Percentiles rank a stretch among this genome's conserved stretches.
These are phyloP conservation scores for Otus sunia DNA, from an alignment of 2,113 vertebrate genomes.

Conservation along the genomic window DNA sequence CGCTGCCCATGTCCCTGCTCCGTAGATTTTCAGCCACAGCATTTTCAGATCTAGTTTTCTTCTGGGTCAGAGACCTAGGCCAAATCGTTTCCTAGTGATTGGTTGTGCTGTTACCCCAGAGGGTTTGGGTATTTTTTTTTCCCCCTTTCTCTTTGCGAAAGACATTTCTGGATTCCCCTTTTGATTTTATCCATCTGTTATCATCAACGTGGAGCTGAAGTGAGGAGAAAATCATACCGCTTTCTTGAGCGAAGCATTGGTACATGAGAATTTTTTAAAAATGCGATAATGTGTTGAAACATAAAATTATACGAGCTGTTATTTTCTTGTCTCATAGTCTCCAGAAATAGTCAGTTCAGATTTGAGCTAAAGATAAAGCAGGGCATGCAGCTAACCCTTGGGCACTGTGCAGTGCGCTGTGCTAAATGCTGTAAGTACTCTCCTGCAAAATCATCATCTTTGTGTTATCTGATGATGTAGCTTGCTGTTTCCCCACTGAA, in stretches of 20 bases:
- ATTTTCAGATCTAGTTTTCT: not conserved
- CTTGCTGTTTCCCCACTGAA: not conserved
- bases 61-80: not conserved
- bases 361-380: not conserved
- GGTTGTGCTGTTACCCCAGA: not conserved
- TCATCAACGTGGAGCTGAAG: not conserved
- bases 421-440: not conserved
- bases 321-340: not conserved
- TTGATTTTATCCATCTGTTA: constrained; percentile 46
- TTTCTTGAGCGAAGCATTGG: not conserved
- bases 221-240: not conserved
- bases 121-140: not conserved
- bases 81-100: not conserved
- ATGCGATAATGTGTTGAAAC: not conserved
- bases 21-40: not conserved
- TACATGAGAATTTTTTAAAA: not conserved
- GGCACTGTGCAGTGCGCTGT: not conserved
- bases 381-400: not conserved
- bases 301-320: not conserved
- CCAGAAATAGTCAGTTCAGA: not conserved
- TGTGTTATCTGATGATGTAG: not conserved
- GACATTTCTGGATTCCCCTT: constrained; percentile 13
- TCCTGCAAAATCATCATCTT: not conserved
- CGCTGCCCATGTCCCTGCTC: not conserved
- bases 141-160: not conserved